These are phyloP conservation scores for Charanyca ferruginea DNA, from an alignment of 2,888 invertebrate species.

Conservation along the genomic window DNA sequence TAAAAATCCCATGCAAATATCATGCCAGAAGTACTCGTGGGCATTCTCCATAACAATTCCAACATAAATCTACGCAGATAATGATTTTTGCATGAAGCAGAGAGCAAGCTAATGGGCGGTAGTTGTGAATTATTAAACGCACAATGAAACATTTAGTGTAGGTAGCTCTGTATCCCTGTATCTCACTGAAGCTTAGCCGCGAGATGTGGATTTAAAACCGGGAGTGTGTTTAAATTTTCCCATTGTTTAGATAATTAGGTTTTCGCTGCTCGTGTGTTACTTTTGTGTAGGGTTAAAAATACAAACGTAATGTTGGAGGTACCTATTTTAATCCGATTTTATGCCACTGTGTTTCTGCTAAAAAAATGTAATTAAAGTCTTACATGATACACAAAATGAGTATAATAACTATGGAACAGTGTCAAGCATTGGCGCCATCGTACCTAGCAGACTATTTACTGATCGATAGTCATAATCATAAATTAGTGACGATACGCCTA, in stretches of 20 bases:
- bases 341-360: slow-evolving; percentile 4
- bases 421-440: slow-evolving; percentile 5
- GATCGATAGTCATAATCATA: slow-evolving; percentile 25
- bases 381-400: neutral
- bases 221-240: slow-evolving; percentile 23
- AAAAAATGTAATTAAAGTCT: slow-evolving; percentile 6
- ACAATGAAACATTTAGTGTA: slow-evolving; percentile 60
- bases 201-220: slow-evolving; percentile 24
- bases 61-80: slow-evolving; percentile 49
- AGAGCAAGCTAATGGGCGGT: slow-evolving; percentile 58
- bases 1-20: neutral
- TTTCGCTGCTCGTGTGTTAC: slow-evolving; percentile 18
- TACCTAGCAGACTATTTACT: slow-evolving; percentile 11
- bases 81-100: slow-evolving; percentile 59
- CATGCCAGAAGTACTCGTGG: neutral
- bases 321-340: slow-evolving; percentile 18
- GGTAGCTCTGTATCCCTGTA: slow-evolving; percentile 27
- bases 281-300: slow-evolving; percentile 19
- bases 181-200: slow-evolving; percentile 29
- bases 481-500: slow-evolving; percentile 14
- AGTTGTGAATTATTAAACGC: slow-evolving; percentile 61
- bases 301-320: slow-evolving; percentile 11
- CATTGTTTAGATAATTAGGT: slow-evolving; percentile 36
- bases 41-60: slow-evolving; percentile 28
- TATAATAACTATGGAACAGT: neutral